Evolutionary conservation across 2,113 vertebrate species (phyloP), one percentile per base, ranked within the genome.

Genomic region (Chaetura pelagica): DNA sequence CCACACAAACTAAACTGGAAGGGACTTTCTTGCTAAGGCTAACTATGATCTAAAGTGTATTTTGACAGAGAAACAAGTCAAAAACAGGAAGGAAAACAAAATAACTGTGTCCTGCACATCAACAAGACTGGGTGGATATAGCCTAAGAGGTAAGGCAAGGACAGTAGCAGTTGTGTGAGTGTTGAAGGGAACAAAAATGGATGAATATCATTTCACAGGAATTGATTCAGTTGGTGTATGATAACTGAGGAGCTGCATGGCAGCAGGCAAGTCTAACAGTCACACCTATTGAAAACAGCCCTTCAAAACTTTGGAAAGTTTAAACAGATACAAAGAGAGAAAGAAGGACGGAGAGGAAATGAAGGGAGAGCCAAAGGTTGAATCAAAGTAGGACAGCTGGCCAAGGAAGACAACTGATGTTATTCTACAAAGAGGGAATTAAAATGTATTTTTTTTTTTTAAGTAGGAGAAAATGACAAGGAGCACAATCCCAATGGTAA

Each of bases 201-300:
- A 44, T 46, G 6, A 79, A 0, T 79, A 69, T 51, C 32, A 75
- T 63, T 82, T 79, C 55, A 64, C 27, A 62, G 10, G 34, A 51
- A 52, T 3, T 26, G 57, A 94, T 72, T 74, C 21, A 61, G 35
- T 16, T 11, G 22, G 34, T 61, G 59, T 63, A 46, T 8, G 54
- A 68, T 29, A 73, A 87, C 87, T 22, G 79, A 93, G 69, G 72
- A 78, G 76, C 35, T 64, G 82, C 2, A 3, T 63, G 4, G 14
- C 66, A 63, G 93, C 9, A 87, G 80, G 80, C 34, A 93, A 84
- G 23, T 69, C 68, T 77, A 88, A 92, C 79, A 80, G 84, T 78
- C 76, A 92, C 75, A 86, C 83, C 89, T 89, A 78, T n/a, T 81
- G 80, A 90, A 86, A 95, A 92, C 32, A 87, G 57, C 34, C 73